Conservation (phyloP, 2,113 vertebrate species). For the Chitala chitala region DNA sequence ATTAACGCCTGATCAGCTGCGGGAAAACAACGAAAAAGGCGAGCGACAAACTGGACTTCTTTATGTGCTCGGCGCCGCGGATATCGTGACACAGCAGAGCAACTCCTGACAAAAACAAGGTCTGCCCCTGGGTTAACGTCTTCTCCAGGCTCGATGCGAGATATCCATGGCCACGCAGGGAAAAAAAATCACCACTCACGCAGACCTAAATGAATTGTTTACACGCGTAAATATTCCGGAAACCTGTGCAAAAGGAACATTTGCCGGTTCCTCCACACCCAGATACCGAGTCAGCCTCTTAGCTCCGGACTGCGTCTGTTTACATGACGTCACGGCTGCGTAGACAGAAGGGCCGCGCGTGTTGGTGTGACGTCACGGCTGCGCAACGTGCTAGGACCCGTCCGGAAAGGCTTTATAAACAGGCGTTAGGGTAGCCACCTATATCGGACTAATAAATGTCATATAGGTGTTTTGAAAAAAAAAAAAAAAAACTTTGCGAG, state of each 20-base stretch:
- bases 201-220: too few species aligned
- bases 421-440: conserved; percentile 1
- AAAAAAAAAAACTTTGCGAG: too few species aligned
- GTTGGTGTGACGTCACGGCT: too few species aligned
- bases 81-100: neutral
- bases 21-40: neutral
- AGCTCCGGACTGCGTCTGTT: conserved; percentile 45
- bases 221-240: neutral
- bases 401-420: too few species aligned
- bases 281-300: neutral
- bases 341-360: conserved; percentile 29
- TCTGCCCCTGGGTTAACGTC: neutral
- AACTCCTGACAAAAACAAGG: neutral
- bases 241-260: neutral
- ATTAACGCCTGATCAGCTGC: too few species aligned
- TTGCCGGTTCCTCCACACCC: conserved; percentile 22
- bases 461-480: too few species aligned
- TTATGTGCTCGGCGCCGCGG: too few species aligned
- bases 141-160: neutral
- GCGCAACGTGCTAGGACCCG: too few species aligned
- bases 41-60: too few species aligned
- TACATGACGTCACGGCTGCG: conserved; percentile 61
- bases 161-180: neutral
- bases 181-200: neutral
- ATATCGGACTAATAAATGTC: too few species aligned